Evolutionary conservation across 2,888 invertebrate genomes (phyloP).

Genomic region (Lasioglossum villosulum): DNA sequence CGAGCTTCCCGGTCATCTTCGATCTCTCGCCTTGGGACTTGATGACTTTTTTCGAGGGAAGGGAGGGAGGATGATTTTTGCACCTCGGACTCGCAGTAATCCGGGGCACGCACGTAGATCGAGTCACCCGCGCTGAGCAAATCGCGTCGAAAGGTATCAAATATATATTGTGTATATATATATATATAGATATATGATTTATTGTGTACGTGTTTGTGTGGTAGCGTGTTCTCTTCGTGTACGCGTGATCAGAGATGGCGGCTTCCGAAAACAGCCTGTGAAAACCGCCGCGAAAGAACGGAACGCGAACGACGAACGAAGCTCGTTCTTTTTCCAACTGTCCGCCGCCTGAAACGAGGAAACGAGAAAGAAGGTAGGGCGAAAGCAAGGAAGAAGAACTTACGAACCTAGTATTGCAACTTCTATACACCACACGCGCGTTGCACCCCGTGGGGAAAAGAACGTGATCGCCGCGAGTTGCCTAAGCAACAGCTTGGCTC

Average conservation of each 20-base stretch:
- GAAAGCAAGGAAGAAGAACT: constrained; percentile 50
- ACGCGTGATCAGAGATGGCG: not conserved
- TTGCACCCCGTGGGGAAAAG: constrained; percentile 36
- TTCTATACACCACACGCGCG: constrained; percentile 62
- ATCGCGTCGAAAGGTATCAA: constrained; percentile 60
- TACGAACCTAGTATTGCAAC: constrained; percentile 81
- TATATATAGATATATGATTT: constrained; percentile 20
- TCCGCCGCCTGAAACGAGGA: not conserved
- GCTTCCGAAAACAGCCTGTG: not conserved
- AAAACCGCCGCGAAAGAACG: not conserved
- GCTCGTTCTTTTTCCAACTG: not conserved
- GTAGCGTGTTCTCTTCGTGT: constrained; percentile 7
- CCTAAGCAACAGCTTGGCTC: constrained; percentile 16
- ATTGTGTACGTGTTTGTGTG: not conserved
- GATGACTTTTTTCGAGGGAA: not conserved
- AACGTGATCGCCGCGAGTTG: constrained; percentile 35
- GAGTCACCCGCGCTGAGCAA: constrained; percentile 46
- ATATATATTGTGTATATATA: constrained; percentile 50
- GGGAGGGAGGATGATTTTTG: not conserved
- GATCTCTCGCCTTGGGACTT: not conserved
- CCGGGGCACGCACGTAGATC: constrained; percentile 23
- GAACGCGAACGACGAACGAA: not conserved
- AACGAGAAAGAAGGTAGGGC: not conserved
- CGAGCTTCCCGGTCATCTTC: not conserved
- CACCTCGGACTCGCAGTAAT: not conserved